A percentile compares a stretch with the other conserved stretches of the same genome.
phyloP scores from a whole-genome alignment of 1,140 invertebrate genomes.

The Bacillus rossius region DNA sequence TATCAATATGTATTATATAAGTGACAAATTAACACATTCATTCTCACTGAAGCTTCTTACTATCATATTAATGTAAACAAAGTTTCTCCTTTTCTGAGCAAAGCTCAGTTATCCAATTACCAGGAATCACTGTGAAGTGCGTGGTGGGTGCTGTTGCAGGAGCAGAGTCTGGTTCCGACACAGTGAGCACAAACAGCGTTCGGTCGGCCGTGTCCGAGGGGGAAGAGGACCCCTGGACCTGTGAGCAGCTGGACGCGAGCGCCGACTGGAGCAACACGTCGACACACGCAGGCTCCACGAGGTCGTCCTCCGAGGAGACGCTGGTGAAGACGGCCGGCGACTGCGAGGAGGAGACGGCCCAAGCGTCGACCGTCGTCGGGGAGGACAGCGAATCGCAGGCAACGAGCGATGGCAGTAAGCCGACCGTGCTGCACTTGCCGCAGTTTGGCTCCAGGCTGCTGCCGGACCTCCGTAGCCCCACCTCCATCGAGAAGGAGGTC shows the following conservation, averaged over 20 bases:
- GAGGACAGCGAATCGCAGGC: constrained; percentile 21
- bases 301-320: constrained; percentile 13
- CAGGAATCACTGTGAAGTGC: too few relatives aligned
- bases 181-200: constrained; percentile 20
- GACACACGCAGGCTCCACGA: not conserved
- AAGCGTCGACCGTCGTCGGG: not conserved
- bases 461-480: constrained; percentile 43
- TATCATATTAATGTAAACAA: too few relatives aligned
- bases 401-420: constrained; percentile 20
- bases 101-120: too few relatives aligned
- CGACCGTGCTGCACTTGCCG: constrained; percentile 26
- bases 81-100: too few relatives aligned
- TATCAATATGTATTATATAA: too few relatives aligned
- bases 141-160: not conserved
- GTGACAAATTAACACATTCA: too few relatives aligned
- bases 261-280: constrained; percentile 10
- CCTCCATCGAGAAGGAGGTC: constrained; percentile 48
- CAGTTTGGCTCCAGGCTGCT: constrained; percentile 39
- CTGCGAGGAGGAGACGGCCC: not conserved
- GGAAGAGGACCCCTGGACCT: constrained; percentile 12
- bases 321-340: constrained; percentile 12
- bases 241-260: constrained; percentile 12
- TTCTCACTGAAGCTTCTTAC: too few relatives aligned
- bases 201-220: constrained; percentile 10
- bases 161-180: constrained; percentile 21